Base-by-base conservation (phyloP, 2,797 vertebrate genomes). In the Gymnodraco acuticeps region DNA sequence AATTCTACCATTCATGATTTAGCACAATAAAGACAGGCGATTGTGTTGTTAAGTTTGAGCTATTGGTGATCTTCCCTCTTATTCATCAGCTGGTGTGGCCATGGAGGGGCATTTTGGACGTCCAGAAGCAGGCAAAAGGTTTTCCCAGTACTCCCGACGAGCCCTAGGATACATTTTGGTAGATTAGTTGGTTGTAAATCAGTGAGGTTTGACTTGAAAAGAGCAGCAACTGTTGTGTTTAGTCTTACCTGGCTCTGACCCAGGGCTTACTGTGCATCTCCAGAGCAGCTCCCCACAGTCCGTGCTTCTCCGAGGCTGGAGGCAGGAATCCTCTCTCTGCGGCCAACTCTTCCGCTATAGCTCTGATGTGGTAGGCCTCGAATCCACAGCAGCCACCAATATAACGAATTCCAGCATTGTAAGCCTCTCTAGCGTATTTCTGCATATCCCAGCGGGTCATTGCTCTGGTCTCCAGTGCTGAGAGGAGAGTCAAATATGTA, bases 341-440 rank as follows among this genome's bases (percentile, higher is more conserved):
- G 46, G 90, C 92, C 87, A 97, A 84, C 81, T 98, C 97, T 79
- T 98, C 97, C 8, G 96, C 92, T 76, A 97, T 93, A 0, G 96
- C 96, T 83, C 97, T 92, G 84, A 96, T 88, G n/a, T 98, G 97
- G 54, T 97, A 98, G 0, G 96, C 92, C 88, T 98, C 96, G 79
- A 97, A 97, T 20, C 97, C 96, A 75, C 96, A 98, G 92, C 97
- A 98, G 64, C 96, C 96, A 0, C 96, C 96, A 10, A 97, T 97
- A 88, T 88, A 97, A 50, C 94, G 91, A 73, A 97, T 87, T 4
- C 96, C 97, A 19, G 94, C 91, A 2, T 95, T 86, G 80, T 96
- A 98, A 51, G 97, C 96, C 59, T 96, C 95, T 75, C 96, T 94
- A 80, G 96, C 93, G 0, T 97, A 98, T 60, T 93, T 96, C 51